Evolutionary conservation across 2,888 invertebrate genomes (phyloP).

Genomic region (Archaeoteleia sp.): DNA sequence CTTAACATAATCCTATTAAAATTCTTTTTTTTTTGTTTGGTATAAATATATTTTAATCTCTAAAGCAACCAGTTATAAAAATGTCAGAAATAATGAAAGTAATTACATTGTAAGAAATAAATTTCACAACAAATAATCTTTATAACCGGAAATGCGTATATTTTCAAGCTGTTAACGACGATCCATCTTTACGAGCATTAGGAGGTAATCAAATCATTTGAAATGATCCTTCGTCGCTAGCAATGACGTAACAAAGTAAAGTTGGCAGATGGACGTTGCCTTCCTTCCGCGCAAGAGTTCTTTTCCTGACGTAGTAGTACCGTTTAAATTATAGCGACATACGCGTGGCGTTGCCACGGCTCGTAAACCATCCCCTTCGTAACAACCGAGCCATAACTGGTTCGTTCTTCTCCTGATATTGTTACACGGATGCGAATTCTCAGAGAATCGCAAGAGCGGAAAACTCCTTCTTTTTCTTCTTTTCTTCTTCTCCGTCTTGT

Average conservation of each 20-base stretch:
- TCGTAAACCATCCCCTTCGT: conserved; percentile 52
- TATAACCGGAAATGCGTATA: conserved; percentile 5
- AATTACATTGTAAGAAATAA: too few relatives aligned
- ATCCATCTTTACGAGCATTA: conserved; percentile 22
- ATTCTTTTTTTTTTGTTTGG: too few relatives aligned
- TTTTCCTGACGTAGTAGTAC: conserved; percentile 20
- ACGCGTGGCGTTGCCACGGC: conserved; percentile 48
- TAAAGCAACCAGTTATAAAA: too few relatives aligned
- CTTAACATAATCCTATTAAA: too few relatives aligned
- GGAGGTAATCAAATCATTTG: conserved; percentile 33
- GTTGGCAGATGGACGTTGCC: conserved; percentile 26
- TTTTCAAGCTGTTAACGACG: conserved; percentile 11
- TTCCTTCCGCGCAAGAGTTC: conserved; percentile 31
- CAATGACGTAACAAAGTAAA: conserved; percentile 26
- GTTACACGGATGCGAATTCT: conserved; percentile 34
- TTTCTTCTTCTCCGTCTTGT: not conserved
- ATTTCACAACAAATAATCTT: too few relatives aligned
- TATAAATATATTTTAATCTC: too few relatives aligned
- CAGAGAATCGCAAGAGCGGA: conserved; percentile 13
- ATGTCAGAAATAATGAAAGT: too few relatives aligned
- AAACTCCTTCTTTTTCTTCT: conserved; percentile 9
- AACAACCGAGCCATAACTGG: conserved; percentile 46
- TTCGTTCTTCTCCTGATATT: conserved; percentile 44
- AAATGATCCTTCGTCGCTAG: conserved; percentile 17
- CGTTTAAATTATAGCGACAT: conserved; percentile 47